phyloP scores from a whole-genome alignment of 1,140 invertebrate species.

The Cotesia typhae region DNA sequence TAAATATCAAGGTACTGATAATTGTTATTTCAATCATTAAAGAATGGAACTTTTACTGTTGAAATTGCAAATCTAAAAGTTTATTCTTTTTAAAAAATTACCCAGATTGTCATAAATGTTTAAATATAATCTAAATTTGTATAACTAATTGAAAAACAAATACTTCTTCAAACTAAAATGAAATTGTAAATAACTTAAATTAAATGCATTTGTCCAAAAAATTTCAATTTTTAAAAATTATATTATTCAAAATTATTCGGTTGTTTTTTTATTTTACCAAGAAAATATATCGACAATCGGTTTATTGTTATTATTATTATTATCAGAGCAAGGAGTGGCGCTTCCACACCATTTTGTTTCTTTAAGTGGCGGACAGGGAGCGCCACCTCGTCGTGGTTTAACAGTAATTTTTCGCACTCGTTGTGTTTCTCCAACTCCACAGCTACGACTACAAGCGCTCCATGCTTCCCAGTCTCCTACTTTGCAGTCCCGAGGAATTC shows the following conservation, averaged over 20 bases:
- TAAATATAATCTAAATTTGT: not conserved
- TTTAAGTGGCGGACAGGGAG: conserved; percentile 80
- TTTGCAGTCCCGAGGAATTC: conserved; percentile 76
- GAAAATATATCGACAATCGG: conserved; percentile 34
- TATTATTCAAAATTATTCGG: not conserved
- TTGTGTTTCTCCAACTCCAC: conserved; percentile 86
- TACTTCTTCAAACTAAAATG: not conserved
- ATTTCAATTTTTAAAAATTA: not conserved
- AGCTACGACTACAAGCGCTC: conserved; percentile 84
- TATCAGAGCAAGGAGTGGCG: conserved; percentile 70
- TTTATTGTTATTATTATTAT: conserved; percentile 44
- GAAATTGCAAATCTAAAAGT: too few relatives aligned
- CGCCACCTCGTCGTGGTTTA: conserved; percentile 78
- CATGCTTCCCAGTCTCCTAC: conserved; percentile 89
- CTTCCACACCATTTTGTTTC: conserved; percentile 89
- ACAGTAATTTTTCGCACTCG: conserved; percentile 78
- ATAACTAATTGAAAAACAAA: not conserved
- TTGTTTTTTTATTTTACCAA: conserved; percentile 24
- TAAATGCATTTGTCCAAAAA: not conserved
- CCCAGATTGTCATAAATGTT: not conserved
- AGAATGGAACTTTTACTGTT: too few relatives aligned
- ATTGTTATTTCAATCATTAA: too few relatives aligned
- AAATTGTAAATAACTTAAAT: not conserved
- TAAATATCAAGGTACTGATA: too few relatives aligned
- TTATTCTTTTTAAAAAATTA: not conserved